Evolutionary conservation across 2,797 vertebrate genomes (phyloP), one percentile per base, ranked within the genome.

Genomic region (Rhabdomys pumilio): DNA sequence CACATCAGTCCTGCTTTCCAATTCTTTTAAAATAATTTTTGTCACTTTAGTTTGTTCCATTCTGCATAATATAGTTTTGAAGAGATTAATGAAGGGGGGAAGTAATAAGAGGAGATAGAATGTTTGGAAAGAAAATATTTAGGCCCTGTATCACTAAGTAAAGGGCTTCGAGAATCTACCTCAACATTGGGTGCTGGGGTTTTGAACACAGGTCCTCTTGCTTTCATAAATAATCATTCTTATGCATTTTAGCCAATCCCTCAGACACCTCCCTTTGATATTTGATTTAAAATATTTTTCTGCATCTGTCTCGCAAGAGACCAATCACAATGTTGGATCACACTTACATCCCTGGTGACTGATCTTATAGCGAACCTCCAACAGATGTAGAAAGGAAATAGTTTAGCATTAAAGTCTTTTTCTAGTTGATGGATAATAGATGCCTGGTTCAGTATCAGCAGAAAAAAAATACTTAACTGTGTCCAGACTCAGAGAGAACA

Each of bases 251-350:
- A 55, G 22, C 1, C 7, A 26, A 38, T 67, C 29, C n/a, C 3
- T 55, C 13, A 53, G 47, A 14, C 19, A 15, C 83, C 10, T 76
- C 24, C 11, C 67, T n/a, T 93, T 59, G 34, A 72, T 89, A 57
- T 47, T 67, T 96, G 8, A 55, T 72, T 87, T 75, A 76, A 90
- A 94, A 88, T 91, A 41, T 13, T 77, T 50, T 12, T 83, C 47
- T 87, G 14, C 24, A 85, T 11, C 20, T 85, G 38, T 34, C 31
- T 17, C 38, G 13, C 4, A 22, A 63, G 31, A 91, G n/a, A 63
- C 38, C 9, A 59, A 55, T 41, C 10, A 44, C 6, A 26, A 61
- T 89, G 20, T 91, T 24, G 77, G 26, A 10, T 75, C n/a, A 88
- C 10, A 17, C 34, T 76, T 17, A 72, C 14, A 13, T 87, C 41